phyloP scores from a whole-genome alignment of 2,113 vertebrate species.

The Chaetorhynchus papuensis region DNA sequence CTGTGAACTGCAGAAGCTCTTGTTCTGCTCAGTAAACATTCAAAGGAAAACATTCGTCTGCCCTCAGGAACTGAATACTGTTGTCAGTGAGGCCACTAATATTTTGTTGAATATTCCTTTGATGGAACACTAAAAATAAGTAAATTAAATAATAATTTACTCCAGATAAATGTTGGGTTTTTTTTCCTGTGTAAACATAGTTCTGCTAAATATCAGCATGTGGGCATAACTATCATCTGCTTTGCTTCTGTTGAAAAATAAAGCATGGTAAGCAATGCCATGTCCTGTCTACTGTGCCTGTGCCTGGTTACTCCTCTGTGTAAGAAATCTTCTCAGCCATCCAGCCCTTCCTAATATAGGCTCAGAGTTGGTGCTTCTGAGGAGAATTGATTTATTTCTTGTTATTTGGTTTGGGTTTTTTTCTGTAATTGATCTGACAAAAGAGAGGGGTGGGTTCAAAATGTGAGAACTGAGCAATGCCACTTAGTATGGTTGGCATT shows the following conservation, averaged over 20 bases:
- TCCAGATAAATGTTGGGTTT: not conserved
- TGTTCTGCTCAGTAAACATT: not conserved
- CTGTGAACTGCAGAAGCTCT: not conserved
- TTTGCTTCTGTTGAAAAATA: not conserved
- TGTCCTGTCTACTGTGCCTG: not conserved
- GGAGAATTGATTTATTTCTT: not conserved
- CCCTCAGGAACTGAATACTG: not conserved
- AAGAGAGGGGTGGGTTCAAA: not conserved
- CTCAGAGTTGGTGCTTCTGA: not conserved
- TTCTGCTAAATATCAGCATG: not conserved
- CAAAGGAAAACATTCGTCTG: not conserved
- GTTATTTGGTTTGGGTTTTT: not conserved
- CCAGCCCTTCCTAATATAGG: not conserved
- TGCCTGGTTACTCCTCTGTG: not conserved
- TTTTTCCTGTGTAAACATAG: not conserved
- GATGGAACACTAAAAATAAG: not conserved
- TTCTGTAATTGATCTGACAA: not conserved
- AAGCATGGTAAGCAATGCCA: not conserved
- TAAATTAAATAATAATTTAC: not conserved
- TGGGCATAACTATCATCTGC: rapidly evolving
- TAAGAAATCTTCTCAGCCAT: not conserved
- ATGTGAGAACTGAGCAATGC: not conserved
- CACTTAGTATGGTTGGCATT: not conserved
- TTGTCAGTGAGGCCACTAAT: not conserved
- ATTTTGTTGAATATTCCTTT: not conserved